Percentiles rank a stretch among this genome's conserved stretches.
These are phyloP conservation scores for Podarcis cretensis DNA, from an alignment of 2,113 vertebrate genomes.

Conservation along the genomic window DNA sequence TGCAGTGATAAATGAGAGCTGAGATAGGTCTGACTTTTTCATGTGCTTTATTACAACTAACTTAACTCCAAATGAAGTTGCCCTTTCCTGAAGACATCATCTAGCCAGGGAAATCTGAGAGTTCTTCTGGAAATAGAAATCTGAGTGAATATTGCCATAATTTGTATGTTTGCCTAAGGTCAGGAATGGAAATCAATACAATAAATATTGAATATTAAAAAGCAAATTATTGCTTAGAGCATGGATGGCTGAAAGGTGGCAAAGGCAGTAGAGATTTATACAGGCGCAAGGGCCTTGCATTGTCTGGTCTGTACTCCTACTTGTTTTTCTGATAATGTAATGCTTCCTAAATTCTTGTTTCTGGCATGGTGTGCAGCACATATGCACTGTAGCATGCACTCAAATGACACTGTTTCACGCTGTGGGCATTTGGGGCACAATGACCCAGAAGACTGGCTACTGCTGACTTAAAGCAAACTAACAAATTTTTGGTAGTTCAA, in stretches of 20 bases:
- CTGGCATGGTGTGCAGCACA: not conserved
- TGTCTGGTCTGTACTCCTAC: no score
- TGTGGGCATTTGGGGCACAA: not conserved
- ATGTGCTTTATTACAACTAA: no score
- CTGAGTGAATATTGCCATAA: no score
- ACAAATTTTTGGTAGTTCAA: not conserved
- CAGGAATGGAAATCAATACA: no score
- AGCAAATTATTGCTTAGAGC: conserved; percentile 6
- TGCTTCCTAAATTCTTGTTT: not conserved
- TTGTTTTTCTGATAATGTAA: not conserved
- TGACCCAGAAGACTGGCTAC: not conserved
- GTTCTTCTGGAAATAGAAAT: no score
- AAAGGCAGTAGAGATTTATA: not conserved
- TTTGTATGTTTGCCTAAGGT: no score
- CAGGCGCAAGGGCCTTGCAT: not conserved
- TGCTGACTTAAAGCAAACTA: not conserved
- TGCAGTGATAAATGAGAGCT: not conserved
- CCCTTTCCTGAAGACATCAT: no score
- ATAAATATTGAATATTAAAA: not conserved
- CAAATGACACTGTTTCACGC: not conserved
- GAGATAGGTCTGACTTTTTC: no score
- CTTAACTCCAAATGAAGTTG: no score
- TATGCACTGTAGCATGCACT: not conserved
- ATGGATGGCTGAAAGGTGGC: conserved; percentile 1
- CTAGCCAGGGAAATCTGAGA: no score